Evolutionary conservation across 2,797 vertebrate species (phyloP).

Genomic region (Tapera naevia): DNA sequence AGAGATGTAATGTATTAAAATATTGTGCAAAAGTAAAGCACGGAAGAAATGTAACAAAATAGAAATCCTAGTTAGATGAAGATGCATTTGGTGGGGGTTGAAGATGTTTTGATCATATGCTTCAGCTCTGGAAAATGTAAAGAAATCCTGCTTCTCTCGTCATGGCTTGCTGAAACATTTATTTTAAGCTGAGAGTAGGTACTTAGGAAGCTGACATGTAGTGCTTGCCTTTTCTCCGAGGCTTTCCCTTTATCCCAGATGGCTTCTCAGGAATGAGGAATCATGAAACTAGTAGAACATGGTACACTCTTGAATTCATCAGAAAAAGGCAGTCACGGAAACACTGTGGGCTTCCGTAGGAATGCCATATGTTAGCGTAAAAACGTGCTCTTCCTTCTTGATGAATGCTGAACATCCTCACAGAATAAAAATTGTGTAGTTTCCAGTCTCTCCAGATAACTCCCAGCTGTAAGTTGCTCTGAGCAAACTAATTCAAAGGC

Average conservation of each 20-base stretch:
- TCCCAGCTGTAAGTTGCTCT: not conserved
- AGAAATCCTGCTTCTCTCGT: not conserved
- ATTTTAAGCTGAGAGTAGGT: not conserved
- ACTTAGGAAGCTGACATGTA: not conserved
- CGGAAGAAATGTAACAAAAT: not conserved
- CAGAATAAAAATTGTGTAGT: not conserved
- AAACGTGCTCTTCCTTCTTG: not conserved
- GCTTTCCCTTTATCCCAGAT: conserved; percentile 26
- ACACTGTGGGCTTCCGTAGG: not conserved
- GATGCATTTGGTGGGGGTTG: not conserved
- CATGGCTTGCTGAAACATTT: not conserved
- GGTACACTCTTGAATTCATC: not conserved
- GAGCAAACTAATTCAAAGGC: not conserved
- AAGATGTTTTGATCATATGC: not conserved
- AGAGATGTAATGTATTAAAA: not conserved
- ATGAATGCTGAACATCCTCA: not conserved
- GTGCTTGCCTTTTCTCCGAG: conserved; percentile 10
- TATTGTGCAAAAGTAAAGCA: not conserved
- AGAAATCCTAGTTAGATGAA: not conserved
- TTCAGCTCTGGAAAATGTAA: not conserved
- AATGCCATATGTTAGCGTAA: not conserved
- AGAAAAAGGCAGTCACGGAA: not conserved
- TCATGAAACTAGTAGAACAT: not conserved
- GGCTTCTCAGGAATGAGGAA: not conserved
- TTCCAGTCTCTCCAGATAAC: not conserved